Base-by-base conservation (phyloP, 2,113 vertebrate species). In the Psettodes erumei region DNA sequence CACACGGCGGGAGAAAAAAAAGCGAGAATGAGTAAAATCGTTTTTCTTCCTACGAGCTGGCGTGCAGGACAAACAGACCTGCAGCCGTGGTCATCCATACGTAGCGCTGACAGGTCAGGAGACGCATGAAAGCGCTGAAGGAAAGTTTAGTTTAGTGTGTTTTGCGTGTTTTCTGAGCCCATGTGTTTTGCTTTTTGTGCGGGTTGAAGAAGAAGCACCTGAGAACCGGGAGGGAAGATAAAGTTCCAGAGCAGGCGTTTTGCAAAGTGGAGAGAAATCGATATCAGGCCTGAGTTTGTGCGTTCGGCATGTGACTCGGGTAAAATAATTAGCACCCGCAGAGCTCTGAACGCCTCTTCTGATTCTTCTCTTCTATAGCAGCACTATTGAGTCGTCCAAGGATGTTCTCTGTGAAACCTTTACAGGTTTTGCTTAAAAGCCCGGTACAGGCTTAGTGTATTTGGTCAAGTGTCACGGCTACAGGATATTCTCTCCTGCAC, bases 251-350 rank as follows among this genome's bases (percentile, higher is more conserved):
- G 38, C 18, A 54, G 60, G 60, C 59, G 55, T 65, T 81, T 70
- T 16, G 58, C 37, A 74, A 74, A 72, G 27, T 1, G n/a, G 15
- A 61, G 35, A n/a, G 16, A 76, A 88, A 84, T 83, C 68, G 48
- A 79, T 79, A 75, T 25, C 28, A 6, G 40, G 25, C 30, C 2
- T 42, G 15, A 5, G 38, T 37, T 50, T 77, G 25, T 74, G 28
- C 70, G 32, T 62, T 13, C 18, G 56, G 11, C 30, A 42, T 38
- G n/a, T 54, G 47, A 55, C 37, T 70, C 37, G 58, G 71, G 72
- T 27, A 19, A 23, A 81, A 70, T 73, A 59, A 81, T 76, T 50
- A 77, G 18, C 38, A 55, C 77, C 74, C 33, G 19, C 30, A 63
- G 10, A 59, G 59, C 58, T 61, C 68, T 35, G 18, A 63, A 33